Evolutionary conservation across 2,797 vertebrate species (phyloP).

Genomic region (Enteromius afrohamiltoni): DNA sequence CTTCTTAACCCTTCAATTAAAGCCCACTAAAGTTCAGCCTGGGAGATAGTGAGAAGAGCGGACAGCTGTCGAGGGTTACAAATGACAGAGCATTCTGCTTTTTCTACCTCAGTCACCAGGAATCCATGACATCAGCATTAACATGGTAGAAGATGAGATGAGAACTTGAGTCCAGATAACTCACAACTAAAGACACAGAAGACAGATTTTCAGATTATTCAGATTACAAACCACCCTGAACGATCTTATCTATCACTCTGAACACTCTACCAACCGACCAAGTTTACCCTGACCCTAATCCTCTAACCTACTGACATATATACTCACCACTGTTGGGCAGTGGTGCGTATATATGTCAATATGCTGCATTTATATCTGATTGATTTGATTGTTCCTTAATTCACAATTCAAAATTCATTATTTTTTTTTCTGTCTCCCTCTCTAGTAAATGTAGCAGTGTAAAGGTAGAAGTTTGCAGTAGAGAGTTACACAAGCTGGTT

Average conservation of each 20-base stretch:
- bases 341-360: too few species aligned
- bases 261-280: background rate
- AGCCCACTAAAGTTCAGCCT: conserved; percentile 58
- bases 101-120: conserved; percentile 68
- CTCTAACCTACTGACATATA: too few species aligned
- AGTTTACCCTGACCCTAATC: too few species aligned
- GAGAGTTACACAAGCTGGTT: too few species aligned
- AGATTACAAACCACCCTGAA: background rate
- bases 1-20: conserved; percentile 67
- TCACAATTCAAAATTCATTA: too few species aligned
- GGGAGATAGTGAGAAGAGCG: conserved; percentile 55
- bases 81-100: conserved; percentile 63
- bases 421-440: too few species aligned
- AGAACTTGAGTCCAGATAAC: background rate
- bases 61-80: conserved; percentile 71
- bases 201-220: background rate
- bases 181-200: background rate
- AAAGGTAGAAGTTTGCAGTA: too few species aligned
- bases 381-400: too few species aligned
- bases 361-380: too few species aligned
- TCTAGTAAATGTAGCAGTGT: too few species aligned
- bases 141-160: background rate
- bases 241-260: background rate
- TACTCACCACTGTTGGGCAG: too few species aligned
- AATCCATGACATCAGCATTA: conserved; percentile 74